These are phyloP conservation scores for Callinectes sapidus DNA, from an alignment of 2,888 invertebrate genomes.

Conservation along the genomic window DNA sequence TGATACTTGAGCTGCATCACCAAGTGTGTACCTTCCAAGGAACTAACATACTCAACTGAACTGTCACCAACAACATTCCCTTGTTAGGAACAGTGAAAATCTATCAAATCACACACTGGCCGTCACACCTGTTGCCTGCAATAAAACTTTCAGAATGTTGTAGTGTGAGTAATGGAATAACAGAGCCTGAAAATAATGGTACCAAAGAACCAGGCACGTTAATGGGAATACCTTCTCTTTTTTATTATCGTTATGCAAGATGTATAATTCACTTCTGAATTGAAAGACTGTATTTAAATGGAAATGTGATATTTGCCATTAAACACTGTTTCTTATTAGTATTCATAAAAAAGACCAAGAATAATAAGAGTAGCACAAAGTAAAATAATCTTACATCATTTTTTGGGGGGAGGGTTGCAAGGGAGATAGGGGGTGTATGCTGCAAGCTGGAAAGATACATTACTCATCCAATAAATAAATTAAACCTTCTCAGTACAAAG, in stretches of 20 bases:
- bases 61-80: too few species aligned
- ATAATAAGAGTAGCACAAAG: not conserved
- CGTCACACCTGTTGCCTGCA: too few species aligned
- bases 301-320: not conserved
- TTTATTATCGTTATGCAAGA: not conserved
- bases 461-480: slow-evolving; percentile 51
- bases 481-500: slow-evolving; percentile 50
- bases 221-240: not conserved
- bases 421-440: not conserved
- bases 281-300: not conserved
- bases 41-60: too few species aligned
- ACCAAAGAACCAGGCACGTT: not conserved
- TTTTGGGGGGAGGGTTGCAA: too few species aligned
- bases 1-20: too few species aligned
- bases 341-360: not conserved
- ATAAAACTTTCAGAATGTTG: not conserved
- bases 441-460: slow-evolving; percentile 37
- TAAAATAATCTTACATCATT: not conserved
- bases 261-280: not conserved
- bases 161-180: not conserved
- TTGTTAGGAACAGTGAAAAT: too few species aligned
- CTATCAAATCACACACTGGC: too few species aligned
- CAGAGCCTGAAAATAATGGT: not conserved
- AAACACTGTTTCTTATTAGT: not conserved
- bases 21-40: too few species aligned